Base-by-base conservation (phyloP, 2,113 vertebrate species). In the Ardeotis arabs region DNA sequence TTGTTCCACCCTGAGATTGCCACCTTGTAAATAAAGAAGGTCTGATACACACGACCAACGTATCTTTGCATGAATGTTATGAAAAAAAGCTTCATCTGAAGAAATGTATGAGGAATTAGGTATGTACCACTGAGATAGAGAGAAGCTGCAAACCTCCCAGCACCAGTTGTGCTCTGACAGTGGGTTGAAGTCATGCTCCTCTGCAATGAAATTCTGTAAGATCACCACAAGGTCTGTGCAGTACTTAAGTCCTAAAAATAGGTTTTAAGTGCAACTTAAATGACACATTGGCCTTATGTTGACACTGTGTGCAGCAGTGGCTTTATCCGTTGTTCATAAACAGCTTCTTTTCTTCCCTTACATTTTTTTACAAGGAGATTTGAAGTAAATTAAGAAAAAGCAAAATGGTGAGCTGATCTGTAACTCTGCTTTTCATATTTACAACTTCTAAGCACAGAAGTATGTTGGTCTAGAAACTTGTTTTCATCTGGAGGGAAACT, bases 401-500 rank as follows among this genome's bases (percentile, higher is more conserved):
- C 73, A 96, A 95, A 90, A 64, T 3, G 33, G 76, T 91, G 70
- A 96, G 60, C 9, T 94, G 86, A 96, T 91, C 56, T 89, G 19
- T 89, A 97, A 88, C 85, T 96, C 93, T 96, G 89, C 4, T 95
- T 96, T 96, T 79, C 17, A 84, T 87, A 96, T 96, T 97, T 96
- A 94, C 53, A 97, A 94, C 72, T 52, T 74, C 75, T 96, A 95
- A 92, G 90, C 93, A 96, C 49, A 91, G 90, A 96, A 92, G 7
- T 83, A 92, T 62, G 70, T 76, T 93, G 60, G 59, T 88, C 85
- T 84, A 96, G 85, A 97, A 97, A 97, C 70, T 89, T 70, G 81
- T 73, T 95, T 97, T 97, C 91, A 96, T 95, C 82, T 96, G 49
- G 55, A 95, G 94, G 87, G 67, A 97, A 96, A 97, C 82, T 91